Evolutionary conservation across 2,113 vertebrate species (phyloP).

Genomic region (Motacilla tschutschensis): DNA sequence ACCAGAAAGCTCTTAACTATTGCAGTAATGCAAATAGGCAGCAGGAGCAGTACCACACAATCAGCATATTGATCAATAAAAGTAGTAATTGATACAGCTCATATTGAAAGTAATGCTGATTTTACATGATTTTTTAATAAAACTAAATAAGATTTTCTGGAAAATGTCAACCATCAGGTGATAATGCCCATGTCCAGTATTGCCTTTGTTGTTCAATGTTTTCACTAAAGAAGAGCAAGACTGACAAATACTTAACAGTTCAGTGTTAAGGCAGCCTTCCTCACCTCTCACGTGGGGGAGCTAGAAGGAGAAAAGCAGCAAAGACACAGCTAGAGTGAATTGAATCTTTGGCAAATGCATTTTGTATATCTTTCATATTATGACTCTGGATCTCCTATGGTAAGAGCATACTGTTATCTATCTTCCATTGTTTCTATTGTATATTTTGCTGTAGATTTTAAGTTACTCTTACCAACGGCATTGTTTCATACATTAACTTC

Average conservation of each 20-base stretch:
- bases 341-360: background rate
- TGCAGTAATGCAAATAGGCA: background rate
- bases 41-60: background rate
- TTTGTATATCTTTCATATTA: background rate
- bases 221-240: background rate
- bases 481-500: background rate
- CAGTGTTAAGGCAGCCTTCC: slow-evolving; percentile 65
- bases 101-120: background rate
- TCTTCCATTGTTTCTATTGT: background rate
- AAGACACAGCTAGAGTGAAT: background rate
- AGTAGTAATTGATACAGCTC: background rate
- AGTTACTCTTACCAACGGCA: background rate
- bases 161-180: background rate
- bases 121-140: background rate
- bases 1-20: background rate
- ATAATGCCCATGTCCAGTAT: background rate
- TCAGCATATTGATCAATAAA: background rate
- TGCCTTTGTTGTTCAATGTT: background rate
- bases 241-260: slow-evolving; percentile 72
- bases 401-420: background rate
- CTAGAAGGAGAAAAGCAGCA: slow-evolving; percentile 55
- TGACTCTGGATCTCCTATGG: background rate
- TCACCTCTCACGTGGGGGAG: slow-evolving; percentile 59
- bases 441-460: background rate
- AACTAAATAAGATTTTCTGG: background rate